Base-by-base conservation (phyloP, 2,113 vertebrate genomes). In the Typhlomys cinereus region DNA sequence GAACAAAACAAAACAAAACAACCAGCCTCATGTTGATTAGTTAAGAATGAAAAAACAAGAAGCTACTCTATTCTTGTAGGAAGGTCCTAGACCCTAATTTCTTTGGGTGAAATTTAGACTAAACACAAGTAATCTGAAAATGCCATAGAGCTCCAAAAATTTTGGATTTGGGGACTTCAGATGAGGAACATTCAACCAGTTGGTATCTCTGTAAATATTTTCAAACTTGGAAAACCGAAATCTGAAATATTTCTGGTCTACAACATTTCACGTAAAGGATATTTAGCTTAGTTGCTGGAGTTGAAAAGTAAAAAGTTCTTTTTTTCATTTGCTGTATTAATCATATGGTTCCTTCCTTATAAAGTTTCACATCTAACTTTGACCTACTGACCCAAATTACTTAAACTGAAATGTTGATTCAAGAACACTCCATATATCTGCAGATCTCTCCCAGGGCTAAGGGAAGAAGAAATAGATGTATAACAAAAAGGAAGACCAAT, bases 351-450 rank as follows among this genome's bases (percentile, higher is more conserved):
- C 23, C 48, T n/a, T 12, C 64, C 44, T 52, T 39, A 27, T 8
- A 44, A 91, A 36, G 29, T 71, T 92, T 85, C 66, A 73, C 85
- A 61, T 27, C 50, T 61, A 1, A 74, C 52, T 81, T 27, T 12
- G 66, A 46, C 23, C 48, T 23, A 54, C 34, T 66, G 21, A 8
- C 23, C 14, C 50, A 71, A 74, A 95, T 25, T 84, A 61, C 74
- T 90, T 88, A 92, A 92, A 94, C 82, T 69, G 54, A 70, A 90
- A 50, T 27, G 29, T 6, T 61, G 64, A 70, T 46, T 88, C 76
- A 10, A 89, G 89, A 94, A 83, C n/a, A 87, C 57, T 90, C 12
- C 6, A 85, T 25, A 7, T 46, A 79, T 29, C 59, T 78, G 14
- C 31, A 90, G 82, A 94, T 44, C 23, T 17, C 41, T 92, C 25